These are phyloP conservation scores for Saturnia japonica DNA, from an alignment of 2,888 invertebrate genomes.

Conservation along the genomic window DNA sequence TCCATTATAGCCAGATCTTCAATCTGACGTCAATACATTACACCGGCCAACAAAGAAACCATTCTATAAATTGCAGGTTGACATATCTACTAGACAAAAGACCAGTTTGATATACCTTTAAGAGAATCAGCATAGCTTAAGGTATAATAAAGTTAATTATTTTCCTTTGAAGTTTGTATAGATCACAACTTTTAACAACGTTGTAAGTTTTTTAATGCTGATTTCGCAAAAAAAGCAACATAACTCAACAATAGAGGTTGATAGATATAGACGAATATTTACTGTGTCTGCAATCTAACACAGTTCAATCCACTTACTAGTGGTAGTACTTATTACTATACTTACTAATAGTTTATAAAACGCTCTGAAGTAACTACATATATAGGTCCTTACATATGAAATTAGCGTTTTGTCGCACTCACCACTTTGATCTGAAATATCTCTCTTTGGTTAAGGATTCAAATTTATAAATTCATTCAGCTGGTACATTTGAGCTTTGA, in stretches of 20 bases:
- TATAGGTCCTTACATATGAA: no score
- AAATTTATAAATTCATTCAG: no score
- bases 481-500: no score
- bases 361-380: no score
- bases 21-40: slow-evolving; percentile 60
- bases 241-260: background rate
- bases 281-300: background rate
- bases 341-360: no score
- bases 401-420: no score
- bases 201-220: background rate
- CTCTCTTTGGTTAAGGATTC: no score
- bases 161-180: background rate
- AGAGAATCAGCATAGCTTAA: slow-evolving; percentile 34
- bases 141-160: slow-evolving; percentile 16
- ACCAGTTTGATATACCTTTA: slow-evolving; percentile 37
- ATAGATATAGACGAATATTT: background rate
- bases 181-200: background rate
- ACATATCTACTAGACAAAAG: slow-evolving; percentile 52
- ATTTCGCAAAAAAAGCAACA: background rate
- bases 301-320: background rate
- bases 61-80: slow-evolving; percentile 63
- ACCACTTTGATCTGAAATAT: no score
- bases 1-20: slow-evolving; percentile 54
- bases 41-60: slow-evolving; percentile 51
- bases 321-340: no score